These are phyloP conservation scores for Nasonia giraulti DNA, from an alignment of 1,140 invertebrate species.

Conservation along the genomic window DNA sequence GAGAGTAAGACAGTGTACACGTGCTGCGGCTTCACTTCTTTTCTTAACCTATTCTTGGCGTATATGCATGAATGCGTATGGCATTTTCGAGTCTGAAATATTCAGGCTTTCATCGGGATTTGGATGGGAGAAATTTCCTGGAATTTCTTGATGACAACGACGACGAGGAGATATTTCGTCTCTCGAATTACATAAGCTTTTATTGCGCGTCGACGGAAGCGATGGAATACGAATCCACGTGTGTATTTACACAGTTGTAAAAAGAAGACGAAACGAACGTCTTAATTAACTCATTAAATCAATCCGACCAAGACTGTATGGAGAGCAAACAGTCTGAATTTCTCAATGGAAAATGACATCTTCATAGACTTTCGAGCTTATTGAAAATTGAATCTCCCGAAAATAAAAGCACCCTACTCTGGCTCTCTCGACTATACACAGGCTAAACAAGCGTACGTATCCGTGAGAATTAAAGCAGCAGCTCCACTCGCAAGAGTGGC, in stretches of 20 bases:
- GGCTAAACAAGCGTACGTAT: background rate
- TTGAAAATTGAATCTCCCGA: background rate
- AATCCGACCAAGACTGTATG: background rate
- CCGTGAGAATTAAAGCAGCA: background rate
- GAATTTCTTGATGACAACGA: background rate
- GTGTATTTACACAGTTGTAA: conserved; percentile 1
- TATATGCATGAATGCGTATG: background rate
- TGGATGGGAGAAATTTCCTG: too few species aligned
- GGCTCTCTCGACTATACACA: too few species aligned
- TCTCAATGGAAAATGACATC: too few species aligned
- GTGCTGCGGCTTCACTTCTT: background rate
- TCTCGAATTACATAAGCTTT: background rate
- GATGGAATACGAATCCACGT: background rate
- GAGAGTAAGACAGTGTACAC: background rate
- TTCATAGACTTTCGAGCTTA: background rate
- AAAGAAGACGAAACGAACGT: background rate
- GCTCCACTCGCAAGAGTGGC: background rate
- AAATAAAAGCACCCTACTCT: background rate
- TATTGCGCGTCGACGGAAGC: background rate
- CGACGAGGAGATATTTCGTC: background rate
- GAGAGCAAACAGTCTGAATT: too few species aligned
- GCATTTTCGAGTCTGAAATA: background rate
- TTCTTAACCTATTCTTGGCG: too few species aligned
- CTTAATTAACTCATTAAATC: conserved; percentile 1
- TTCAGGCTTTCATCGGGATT: background rate